Conservation (phyloP, 2,888 invertebrate species). For the Eupithecia pulchellata region DNA sequence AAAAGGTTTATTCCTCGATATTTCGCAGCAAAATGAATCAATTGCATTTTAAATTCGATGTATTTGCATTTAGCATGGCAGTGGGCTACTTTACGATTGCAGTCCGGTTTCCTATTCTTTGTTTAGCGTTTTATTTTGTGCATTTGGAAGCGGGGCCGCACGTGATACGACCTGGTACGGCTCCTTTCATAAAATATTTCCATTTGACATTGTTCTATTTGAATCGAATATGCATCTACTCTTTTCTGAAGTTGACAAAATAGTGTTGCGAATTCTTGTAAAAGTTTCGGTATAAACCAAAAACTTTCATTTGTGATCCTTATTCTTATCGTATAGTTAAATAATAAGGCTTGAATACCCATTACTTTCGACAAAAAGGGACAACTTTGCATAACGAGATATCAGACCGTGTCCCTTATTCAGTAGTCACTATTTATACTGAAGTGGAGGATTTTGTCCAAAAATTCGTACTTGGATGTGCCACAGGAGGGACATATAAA, state of each 20-base stretch:
- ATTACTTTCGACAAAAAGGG: slow-evolving; percentile 13
- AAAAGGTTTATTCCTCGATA: slow-evolving; percentile 60
- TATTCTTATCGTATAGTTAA: background rate
- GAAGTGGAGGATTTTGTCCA: slow-evolving; percentile 55
- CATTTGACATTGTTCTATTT: slow-evolving; percentile 69
- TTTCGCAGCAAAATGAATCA: slow-evolving; percentile 59
- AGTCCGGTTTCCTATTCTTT: slow-evolving; percentile 69
- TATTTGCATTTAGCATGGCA: slow-evolving; percentile 64
- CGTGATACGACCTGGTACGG: slow-evolving; percentile 67
- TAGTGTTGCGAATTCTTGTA: background rate
- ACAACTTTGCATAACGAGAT: slow-evolving; percentile 32
- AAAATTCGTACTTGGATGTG: slow-evolving; percentile 62
- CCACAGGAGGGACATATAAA: slow-evolving; percentile 68
- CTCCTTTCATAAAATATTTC: slow-evolving; percentile 74
- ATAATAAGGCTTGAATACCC: background rate
- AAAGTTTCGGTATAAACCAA: background rate
- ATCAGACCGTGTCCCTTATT: slow-evolving; percentile 37
- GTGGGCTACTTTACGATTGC: slow-evolving; percentile 70
- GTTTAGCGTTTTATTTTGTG: slow-evolving; percentile 74
- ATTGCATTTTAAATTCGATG: slow-evolving; percentile 67
- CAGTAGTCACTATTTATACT: slow-evolving; percentile 49
- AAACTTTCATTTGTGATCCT: background rate
- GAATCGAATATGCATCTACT: slow-evolving; percentile 50
- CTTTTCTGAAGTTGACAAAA: background rate
- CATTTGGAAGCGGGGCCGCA: slow-evolving; percentile 67